Evolutionary conservation across 2,113 vertebrate genomes (phyloP).

Genomic region (Thermophis baileyi): DNA sequence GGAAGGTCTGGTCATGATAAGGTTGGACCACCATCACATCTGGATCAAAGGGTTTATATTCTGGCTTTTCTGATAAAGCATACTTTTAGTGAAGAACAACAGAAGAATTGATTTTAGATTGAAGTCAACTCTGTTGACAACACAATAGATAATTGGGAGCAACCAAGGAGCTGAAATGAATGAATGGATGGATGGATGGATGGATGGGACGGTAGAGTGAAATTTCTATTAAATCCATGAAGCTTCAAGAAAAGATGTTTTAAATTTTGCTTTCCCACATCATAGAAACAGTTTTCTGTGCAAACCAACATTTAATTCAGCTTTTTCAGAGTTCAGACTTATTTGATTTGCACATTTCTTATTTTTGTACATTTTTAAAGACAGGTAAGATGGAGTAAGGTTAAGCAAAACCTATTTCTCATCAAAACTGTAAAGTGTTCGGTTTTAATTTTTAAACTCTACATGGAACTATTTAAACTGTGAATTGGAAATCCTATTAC

Average conservation of each 20-base stretch:
- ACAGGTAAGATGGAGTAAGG: not conserved
- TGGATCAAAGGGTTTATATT: slow-evolving; percentile 75
- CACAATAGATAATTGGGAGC: not conserved
- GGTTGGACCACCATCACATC: slow-evolving; percentile 74
- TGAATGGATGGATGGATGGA: not conserved
- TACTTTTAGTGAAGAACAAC: slow-evolving; percentile 61
- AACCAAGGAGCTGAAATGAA: not conserved
- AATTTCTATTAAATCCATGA: not conserved
- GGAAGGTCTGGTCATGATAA: slow-evolving; percentile 80
- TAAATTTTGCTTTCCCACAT: not conserved
- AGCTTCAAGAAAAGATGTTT: not conserved
- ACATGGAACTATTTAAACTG: not conserved
- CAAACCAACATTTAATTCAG: not conserved
- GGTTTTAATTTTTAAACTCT: not conserved
- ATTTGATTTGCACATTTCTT: not conserved
- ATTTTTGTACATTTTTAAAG: not conserved
- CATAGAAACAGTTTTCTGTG: not conserved
- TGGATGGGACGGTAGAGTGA: not conserved
- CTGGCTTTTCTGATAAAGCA: slow-evolving; percentile 76
- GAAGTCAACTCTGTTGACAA: not conserved
- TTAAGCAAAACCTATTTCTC: not conserved
- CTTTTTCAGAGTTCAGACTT: not conserved
- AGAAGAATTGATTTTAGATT: slow-evolving; percentile 11
- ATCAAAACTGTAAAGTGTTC: not conserved
- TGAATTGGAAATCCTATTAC: not conserved